phyloP scores from a whole-genome alignment of 2,113 vertebrate species.

The Tetrax tetrax region DNA sequence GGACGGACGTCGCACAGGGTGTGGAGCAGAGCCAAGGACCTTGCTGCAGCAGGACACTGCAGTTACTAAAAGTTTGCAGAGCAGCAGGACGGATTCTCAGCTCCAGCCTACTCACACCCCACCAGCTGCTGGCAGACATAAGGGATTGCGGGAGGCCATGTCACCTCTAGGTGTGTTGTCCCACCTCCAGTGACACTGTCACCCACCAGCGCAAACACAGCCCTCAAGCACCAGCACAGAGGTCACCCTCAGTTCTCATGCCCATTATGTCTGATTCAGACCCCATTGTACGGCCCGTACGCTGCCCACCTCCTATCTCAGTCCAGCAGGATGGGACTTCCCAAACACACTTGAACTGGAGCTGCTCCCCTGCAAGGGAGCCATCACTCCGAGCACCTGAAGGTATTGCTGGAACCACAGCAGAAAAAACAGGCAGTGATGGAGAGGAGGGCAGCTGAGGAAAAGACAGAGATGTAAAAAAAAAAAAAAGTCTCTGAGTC shows the following conservation, averaged over 20 bases:
- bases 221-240: not conserved
- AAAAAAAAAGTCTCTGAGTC: not conserved
- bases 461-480: not conserved
- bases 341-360: not conserved
- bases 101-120: not conserved
- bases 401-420: not conserved
- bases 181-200: not conserved
- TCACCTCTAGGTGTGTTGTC: no score
- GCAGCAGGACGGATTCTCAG: not conserved
- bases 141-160: not conserved
- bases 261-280: not conserved
- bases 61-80: not conserved
- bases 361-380: accelerated
- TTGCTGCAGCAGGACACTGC: accelerated
- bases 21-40: not conserved
- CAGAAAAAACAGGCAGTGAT: not conserved
- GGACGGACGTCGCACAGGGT: accelerated
- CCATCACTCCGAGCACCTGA: not conserved
- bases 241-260: not conserved
- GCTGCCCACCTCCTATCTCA: not conserved
- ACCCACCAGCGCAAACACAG: not conserved
- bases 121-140: not conserved
- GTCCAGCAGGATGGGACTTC: not conserved
- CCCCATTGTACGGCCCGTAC: accelerated
- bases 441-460: not conserved